phyloP scores from a whole-genome alignment of 2,888 invertebrate genomes.

The Blomia tropicalis region DNA sequence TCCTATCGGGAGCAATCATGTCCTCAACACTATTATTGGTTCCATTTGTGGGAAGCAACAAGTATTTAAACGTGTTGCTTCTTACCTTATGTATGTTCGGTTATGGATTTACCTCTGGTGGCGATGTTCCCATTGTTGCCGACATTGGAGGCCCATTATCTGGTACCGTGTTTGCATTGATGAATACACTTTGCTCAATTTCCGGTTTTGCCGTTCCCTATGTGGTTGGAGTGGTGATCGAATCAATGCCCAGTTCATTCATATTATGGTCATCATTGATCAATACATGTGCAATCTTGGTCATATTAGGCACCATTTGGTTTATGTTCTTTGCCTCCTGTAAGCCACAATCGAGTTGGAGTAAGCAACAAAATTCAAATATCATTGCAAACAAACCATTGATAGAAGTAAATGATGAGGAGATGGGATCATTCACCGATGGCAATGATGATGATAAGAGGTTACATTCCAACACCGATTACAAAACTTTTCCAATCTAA shows the following conservation, averaged over 20 bases:
- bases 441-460: not conserved
- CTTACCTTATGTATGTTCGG: slow-evolving; percentile 17
- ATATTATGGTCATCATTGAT: slow-evolving; percentile 18
- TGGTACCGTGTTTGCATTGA: slow-evolving; percentile 21
- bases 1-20: slow-evolving; percentile 11
- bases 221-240: slow-evolving; percentile 21
- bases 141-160: slow-evolving; percentile 19
- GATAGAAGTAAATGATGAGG: no score
- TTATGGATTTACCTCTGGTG: slow-evolving; percentile 23
- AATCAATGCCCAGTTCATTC: slow-evolving; percentile 13
- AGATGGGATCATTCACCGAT: no score
- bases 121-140: slow-evolving; percentile 18
- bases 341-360: slow-evolving; percentile 18
- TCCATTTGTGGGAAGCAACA: slow-evolving; percentile 6
- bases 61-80: not conserved
- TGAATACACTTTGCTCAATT: slow-evolving; percentile 16
- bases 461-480: not conserved
- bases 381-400: no score
- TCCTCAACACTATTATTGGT: not conserved
- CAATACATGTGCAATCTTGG: slow-evolving; percentile 17
- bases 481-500: not conserved
- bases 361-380: not conserved
- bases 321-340: slow-evolving; percentile 11
- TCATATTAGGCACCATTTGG: slow-evolving; percentile 12
- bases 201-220: slow-evolving; percentile 21